Evolutionary conservation across 1,140 invertebrate genomes (phyloP).

Genomic region (Papilio helenus): DNA sequence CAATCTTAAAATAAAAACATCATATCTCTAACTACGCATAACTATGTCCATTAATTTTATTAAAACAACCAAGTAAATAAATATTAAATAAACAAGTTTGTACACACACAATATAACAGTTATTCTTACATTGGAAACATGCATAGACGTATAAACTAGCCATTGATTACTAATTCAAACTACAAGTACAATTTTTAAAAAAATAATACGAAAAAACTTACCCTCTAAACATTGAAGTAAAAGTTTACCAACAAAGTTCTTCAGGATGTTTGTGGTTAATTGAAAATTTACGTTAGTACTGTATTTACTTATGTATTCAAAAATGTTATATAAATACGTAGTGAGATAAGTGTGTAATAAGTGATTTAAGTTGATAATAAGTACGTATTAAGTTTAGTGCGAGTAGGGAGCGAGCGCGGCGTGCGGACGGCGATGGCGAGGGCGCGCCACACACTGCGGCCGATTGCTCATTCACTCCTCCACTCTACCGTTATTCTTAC

Average conservation of each 20-base stretch:
- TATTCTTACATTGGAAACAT: not conserved
- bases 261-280: not conserved
- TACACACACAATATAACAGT: too few relatives aligned
- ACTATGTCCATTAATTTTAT: too few relatives aligned
- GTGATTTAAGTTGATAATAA: slow-evolving; percentile 36
- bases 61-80: too few relatives aligned
- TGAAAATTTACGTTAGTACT: slow-evolving; percentile 7
- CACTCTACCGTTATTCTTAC: slow-evolving; percentile 77
- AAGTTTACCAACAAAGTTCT: slow-evolving; percentile 6
- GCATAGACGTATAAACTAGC: not conserved
- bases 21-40: too few relatives aligned
- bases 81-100: too few relatives aligned
- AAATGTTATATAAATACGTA: slow-evolving; percentile 18
- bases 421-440: slow-evolving; percentile 60
- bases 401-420: slow-evolving; percentile 47
- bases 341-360: slow-evolving; percentile 36
- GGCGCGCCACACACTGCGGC: slow-evolving; percentile 71
- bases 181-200: not conserved
- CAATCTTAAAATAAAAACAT: too few relatives aligned
- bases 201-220: not conserved
- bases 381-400: slow-evolving; percentile 59
- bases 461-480: slow-evolving; percentile 73
- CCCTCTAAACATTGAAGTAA: not conserved
- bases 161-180: not conserved
- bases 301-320: not conserved